Conservation (phyloP, 2,113 vertebrate species). For the Kryptolebias marmoratus region DNA sequence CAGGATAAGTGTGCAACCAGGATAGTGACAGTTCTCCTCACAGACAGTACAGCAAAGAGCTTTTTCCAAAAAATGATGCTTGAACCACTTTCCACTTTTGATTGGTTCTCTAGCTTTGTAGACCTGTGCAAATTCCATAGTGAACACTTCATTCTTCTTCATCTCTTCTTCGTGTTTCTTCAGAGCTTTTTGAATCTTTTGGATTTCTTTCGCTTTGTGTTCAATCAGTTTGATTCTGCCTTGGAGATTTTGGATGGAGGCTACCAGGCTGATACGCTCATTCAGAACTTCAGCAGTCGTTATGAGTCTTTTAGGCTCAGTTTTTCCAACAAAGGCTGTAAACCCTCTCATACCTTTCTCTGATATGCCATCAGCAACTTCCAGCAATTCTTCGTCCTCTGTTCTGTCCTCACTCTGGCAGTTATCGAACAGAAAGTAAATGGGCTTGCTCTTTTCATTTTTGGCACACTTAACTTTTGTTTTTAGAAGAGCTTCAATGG, state of each 20-base stretch:
- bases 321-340: neutral
- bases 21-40: conserved; percentile 2
- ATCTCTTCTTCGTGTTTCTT: too few relatives aligned
- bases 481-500: neutral
- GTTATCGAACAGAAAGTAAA: neutral
- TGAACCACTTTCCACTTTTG: too few relatives aligned
- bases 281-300: neutral
- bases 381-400: neutral
- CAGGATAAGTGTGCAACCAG: neutral
- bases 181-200: too few relatives aligned
- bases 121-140: too few relatives aligned
- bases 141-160: too few relatives aligned
- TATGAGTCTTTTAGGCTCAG: too few relatives aligned
- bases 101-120: too few relatives aligned
- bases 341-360: neutral
- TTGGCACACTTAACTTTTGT: neutral
- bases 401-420: neutral
- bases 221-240: too few relatives aligned
- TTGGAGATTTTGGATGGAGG: too few relatives aligned
- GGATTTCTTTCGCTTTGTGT: too few relatives aligned
- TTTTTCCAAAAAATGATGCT: too few relatives aligned
- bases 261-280: too few relatives aligned
- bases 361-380: neutral
- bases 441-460: neutral
- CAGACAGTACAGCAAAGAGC: neutral